A percentile compares a stretch with the other conserved stretches of the same genome.
These are phyloP conservation scores for Catharus ustulatus DNA, from an alignment of 2,797 vertebrate genomes.

Conservation along the genomic window DNA sequence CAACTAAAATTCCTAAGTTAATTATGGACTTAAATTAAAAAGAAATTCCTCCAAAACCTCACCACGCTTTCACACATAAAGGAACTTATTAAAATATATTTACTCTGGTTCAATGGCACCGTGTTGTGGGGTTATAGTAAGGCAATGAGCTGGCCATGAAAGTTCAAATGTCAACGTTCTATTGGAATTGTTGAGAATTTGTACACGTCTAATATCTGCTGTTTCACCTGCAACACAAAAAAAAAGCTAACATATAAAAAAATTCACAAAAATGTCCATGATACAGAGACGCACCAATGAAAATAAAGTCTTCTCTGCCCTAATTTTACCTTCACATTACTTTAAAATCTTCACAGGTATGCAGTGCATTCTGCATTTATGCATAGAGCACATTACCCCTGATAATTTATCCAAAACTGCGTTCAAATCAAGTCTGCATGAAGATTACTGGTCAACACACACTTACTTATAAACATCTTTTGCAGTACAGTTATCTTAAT, in stretches of 20 bases:
- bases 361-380: neutral
- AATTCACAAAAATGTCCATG: neutral
- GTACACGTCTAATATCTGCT: constrained; percentile 79
- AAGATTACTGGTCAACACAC: neutral
- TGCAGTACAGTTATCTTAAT: neutral
- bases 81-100: constrained; percentile 41
- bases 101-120: constrained; percentile 89
- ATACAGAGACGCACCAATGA: neutral
- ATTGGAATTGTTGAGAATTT: constrained; percentile 83
- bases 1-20: neutral
- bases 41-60: neutral
- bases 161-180: constrained; percentile 89
- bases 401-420: neutral
- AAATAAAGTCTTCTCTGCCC: neutral
- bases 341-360: neutral
- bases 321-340: neutral
- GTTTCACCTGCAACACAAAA: constrained; percentile 76
- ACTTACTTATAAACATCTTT: neutral
- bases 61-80: neutral
- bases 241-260: neutral
- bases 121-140: constrained; percentile 93
- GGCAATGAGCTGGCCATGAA: constrained; percentile 95
- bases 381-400: neutral
- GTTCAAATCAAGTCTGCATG: neutral
- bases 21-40: neutral